Evolutionary conservation across 23 tunicate genomes (phyloP), one percentile per base, ranked within the genome.

Genomic region (Phallusia fumigata): DNA sequence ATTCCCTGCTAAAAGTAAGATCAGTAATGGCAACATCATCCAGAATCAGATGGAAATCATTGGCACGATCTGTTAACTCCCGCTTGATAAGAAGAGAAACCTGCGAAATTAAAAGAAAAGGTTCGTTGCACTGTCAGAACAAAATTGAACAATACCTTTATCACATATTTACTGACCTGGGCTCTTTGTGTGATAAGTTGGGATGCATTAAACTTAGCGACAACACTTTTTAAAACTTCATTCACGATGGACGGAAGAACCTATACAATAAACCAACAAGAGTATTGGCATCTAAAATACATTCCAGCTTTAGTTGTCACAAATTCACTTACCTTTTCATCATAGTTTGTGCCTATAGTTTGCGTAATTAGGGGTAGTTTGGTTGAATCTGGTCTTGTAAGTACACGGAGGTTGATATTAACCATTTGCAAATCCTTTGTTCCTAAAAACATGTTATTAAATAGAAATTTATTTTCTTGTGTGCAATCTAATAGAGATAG

Each of bases 1-100:
- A 94, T 65, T 94, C 98, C 65, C 98, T 49, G 47, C 99, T 83
- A 53, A 96, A 96, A 24, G 92, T 72, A 26, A 91, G 65, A 81
- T 96, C 99, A 19, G 99, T 96, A 80, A 96, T 96, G 52, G 99
- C 99, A 24, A 96, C 99, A 74, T 96, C 99, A 82, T 96, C 99
- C 65, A 96, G 80, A 12, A 96, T 73, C 21, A 96, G 81, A 53
- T 91, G 88, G 84, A 96, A 96, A 79, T 96, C 99, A 49, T 81
- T 84, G 74, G 97, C 92, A 11, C 99, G 83, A 30, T 96, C 91
- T 1, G 90, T 76, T 0, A 96, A 81, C 53, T 96, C 97, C 44
- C 85, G 82, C 74, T 85, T 87, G 64, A 96, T 96, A 31, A 88
- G 74, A 26, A 91, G 86, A 0, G 99, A 96, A 32, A 96, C 99